Conservation (phyloP, 2,888 invertebrate species). For the Bombylius major region DNA sequence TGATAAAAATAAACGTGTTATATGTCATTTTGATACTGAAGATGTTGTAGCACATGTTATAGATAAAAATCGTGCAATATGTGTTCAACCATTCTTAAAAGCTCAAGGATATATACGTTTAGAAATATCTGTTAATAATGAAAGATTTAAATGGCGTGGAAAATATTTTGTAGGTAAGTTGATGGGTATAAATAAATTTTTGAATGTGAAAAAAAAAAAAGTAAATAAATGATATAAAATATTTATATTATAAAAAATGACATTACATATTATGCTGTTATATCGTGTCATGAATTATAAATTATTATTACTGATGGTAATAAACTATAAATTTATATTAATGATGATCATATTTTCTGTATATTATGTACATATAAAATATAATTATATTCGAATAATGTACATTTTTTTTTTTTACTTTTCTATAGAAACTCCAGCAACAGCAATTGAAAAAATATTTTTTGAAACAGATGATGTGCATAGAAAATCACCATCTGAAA, state of each 20-base stretch:
- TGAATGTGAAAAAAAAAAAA: neutral
- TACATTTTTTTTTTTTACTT: too few relatives aligned
- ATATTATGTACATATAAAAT: too few relatives aligned
- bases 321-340: too few relatives aligned
- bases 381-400: too few relatives aligned
- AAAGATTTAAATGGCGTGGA: constrained; percentile 78
- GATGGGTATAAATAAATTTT: neutral
- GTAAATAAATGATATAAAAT: neutral
- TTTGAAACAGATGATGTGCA: constrained; percentile 63
- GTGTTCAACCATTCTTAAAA: constrained; percentile 75
- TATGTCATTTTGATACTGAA: constrained; percentile 73
- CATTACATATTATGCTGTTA: neutral
- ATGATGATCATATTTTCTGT: too few relatives aligned
- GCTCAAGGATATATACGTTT: constrained; percentile 82
- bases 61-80: constrained; percentile 72
- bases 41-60: constrained; percentile 65
- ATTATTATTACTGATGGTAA: too few relatives aligned
- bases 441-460: constrained; percentile 73
- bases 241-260: neutral
- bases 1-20: constrained; percentile 57
- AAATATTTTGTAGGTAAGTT: constrained; percentile 78
- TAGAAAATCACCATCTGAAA: constrained; percentile 56
- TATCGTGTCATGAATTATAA: too few relatives aligned
- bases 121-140: constrained; percentile 71
- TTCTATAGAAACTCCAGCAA: constrained; percentile 68